A percentile compares a stretch with the other conserved stretches of the same genome.
These are phyloP conservation scores for Cryptomyrus ogoouensis DNA, from an alignment of 2,113 vertebrate species.

Conservation along the genomic window DNA sequence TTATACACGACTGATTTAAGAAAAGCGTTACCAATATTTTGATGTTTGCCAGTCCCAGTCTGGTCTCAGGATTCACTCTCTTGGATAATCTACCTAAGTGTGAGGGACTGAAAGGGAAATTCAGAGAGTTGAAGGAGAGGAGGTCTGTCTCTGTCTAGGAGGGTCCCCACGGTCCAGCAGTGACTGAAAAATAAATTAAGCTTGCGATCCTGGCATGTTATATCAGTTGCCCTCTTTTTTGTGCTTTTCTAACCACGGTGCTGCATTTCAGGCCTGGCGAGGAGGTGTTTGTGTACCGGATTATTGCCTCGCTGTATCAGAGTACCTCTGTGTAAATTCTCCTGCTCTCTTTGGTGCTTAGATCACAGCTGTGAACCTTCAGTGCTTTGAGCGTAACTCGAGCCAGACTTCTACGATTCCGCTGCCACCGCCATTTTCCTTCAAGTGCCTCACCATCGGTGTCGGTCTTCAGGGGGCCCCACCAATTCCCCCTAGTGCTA, in stretches of 20 bases:
- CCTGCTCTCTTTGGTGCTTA: not conserved
- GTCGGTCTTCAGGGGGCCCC: not conserved
- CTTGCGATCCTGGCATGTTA: not conserved
- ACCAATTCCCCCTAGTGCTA: not conserved
- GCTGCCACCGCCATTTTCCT: not conserved
- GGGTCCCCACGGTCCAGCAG: not conserved
- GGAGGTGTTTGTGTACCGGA: not conserved
- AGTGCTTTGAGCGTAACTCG: not conserved
- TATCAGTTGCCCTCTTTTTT: not conserved
- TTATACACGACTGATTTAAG: no score
- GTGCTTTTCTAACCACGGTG: not conserved
- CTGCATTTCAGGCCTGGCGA: not conserved
- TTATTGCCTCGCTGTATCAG: not conserved
- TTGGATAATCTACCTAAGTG: not conserved
- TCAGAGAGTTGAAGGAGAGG: not conserved
- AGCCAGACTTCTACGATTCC: not conserved
- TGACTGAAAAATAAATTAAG: constrained; percentile 13
- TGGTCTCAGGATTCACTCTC: not conserved
- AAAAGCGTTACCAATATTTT: not conserved
- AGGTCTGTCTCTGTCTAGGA: not conserved
- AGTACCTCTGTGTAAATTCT: not conserved
- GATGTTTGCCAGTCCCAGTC: not conserved
- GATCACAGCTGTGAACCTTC: not conserved
- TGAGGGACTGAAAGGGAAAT: not conserved
- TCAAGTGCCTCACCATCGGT: not conserved